Evolutionary conservation across 2,888 invertebrate genomes (phyloP).

Genomic region (Stomorhina lunata): DNA sequence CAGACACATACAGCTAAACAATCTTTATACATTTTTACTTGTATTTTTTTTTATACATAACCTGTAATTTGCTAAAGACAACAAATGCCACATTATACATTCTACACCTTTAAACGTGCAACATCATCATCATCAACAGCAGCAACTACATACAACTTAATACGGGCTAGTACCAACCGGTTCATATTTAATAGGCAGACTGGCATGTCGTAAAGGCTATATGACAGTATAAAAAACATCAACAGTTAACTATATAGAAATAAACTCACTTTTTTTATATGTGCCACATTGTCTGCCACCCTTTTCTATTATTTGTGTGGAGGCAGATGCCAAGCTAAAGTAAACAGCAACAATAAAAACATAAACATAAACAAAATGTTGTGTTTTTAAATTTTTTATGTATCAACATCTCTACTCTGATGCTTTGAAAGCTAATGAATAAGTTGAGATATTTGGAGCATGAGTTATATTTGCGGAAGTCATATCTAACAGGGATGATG

Average conservation of each 20-base stretch:
- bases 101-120: background rate
- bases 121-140: too few relatives aligned
- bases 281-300: too few relatives aligned
- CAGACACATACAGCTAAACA: background rate
- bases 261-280: too few relatives aligned
- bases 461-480: slow-evolving; percentile 29
- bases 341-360: background rate
- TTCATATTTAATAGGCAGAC: background rate
- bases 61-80: slow-evolving; percentile 19
- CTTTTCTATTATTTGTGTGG: background rate
- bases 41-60: background rate
- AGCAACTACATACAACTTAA: too few relatives aligned
- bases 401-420: too few relatives aligned
- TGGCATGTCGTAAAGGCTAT: too few relatives aligned
- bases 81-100: background rate
- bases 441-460: slow-evolving; percentile 8
- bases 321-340: background rate
- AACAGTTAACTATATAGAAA: too few relatives aligned
- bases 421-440: slow-evolving; percentile 4
- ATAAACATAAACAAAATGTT: background rate
- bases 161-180: too few relatives aligned
- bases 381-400: too few relatives aligned
- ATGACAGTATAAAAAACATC: too few relatives aligned
- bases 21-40: background rate
- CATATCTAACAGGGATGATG: background rate